Base-by-base conservation (phyloP, 1,140 invertebrate genomes). In the Notospermus geniculatus region DNA sequence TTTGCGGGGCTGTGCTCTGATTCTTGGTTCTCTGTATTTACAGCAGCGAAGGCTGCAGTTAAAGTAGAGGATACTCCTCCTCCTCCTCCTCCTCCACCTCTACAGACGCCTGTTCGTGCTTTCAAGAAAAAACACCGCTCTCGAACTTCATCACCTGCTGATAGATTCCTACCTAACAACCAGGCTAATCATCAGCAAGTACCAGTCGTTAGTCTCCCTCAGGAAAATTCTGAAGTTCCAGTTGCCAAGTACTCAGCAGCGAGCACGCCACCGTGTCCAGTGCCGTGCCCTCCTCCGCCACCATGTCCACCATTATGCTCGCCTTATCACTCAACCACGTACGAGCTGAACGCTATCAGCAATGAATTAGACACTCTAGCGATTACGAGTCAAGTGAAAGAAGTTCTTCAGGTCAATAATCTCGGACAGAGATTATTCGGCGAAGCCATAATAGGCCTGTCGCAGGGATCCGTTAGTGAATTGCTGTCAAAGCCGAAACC, bases 381-480 rank as follows among this genome's bases (percentile, higher is more conserved):
- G 4, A 94, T 98, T 63, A 98, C 95, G 0, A 96, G 93, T 0
- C 93, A 94, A 78, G 97, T 98, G 73, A 98, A 98, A 77, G 95
- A 98, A 79, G 92, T 95, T 0, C 83, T 98, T 0, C 83, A 98
- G 39, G 94, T 95, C 11, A 97, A 98, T 73, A 98, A 98, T 73
- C 95, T 98, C 69, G 95, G 95, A 1, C 96, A 98, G 83, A 98
- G 98, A 85, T 91, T 98, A 58, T 98, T 98, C 75, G 95, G 95
- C 19, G 95, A 98, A 83, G 93, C 92, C 0, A 95, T 98, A 27
- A 83, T 98, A 0, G 95, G 95, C 0, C 83, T 98, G 15, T 97
- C 93, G 1, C 95, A 98, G 81, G 96, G 95, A 19, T 97, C 95
- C 0, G 95, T 98, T 0, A 96, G 93, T 74, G 96, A 98, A 81